phyloP scores from a whole-genome alignment of 1,140 invertebrate species.

The Chelonus insularis region DNA sequence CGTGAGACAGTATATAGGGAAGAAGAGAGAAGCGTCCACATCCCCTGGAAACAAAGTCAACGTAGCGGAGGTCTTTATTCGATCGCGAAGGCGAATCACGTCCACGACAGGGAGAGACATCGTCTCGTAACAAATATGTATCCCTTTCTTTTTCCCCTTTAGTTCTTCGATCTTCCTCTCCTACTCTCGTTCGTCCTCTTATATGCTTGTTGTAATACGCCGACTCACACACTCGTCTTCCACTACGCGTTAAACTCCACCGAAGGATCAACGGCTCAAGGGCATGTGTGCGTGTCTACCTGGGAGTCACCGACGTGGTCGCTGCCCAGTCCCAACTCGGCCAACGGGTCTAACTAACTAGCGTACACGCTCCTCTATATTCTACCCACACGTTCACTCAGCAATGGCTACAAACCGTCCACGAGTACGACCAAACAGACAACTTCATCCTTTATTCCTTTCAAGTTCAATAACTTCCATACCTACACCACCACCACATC shows the following conservation, averaged over 20 bases:
- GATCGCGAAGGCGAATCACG: constrained; percentile 57
- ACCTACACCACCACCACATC: too few relatives aligned
- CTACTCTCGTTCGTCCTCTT: neutral
- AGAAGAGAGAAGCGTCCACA: constrained; percentile 29
- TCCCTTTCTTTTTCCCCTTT: constrained; percentile 36
- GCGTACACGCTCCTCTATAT: constrained; percentile 42
- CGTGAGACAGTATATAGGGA: constrained; percentile 21
- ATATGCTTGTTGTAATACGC: neutral
- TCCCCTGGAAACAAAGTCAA: constrained; percentile 45
- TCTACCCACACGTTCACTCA: constrained; percentile 33
- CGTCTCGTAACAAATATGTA: constrained; percentile 59
- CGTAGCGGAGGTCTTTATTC: constrained; percentile 56
- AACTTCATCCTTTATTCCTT: neutral
- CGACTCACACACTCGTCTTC: neutral
- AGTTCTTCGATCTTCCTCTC: constrained; percentile 19
- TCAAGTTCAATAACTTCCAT: too few relatives aligned
- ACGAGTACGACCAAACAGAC: constrained; percentile 9
- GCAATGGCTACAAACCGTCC: constrained; percentile 2
- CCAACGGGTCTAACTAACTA: constrained; percentile 50
- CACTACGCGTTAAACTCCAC: constrained; percentile 13
- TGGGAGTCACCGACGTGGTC: constrained; percentile 23
- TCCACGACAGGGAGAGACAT: constrained; percentile 50
- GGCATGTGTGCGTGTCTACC: constrained; percentile 32
- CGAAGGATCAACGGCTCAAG: constrained; percentile 14
- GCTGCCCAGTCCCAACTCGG: constrained; percentile 39